Evolutionary conservation across 2,888 invertebrate genomes (phyloP).

Genomic region (Tenthredo livida): DNA sequence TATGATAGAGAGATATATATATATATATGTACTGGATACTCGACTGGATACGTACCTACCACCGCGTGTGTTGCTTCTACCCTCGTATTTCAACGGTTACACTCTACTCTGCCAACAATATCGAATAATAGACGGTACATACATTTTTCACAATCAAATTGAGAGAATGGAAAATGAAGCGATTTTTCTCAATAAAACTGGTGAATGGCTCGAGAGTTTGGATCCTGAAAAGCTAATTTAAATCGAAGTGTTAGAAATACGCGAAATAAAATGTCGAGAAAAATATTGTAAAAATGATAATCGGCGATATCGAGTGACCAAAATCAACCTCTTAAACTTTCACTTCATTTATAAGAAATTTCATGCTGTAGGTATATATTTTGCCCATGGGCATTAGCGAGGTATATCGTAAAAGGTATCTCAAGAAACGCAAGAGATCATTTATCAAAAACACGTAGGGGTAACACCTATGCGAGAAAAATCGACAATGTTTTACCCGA

Average conservation of each 20-base stretch:
- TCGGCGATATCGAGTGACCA: neutral
- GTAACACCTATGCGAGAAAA: constrained; percentile 69
- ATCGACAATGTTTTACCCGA: constrained; percentile 70
- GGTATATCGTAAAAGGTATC: constrained; percentile 31
- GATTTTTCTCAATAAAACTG: neutral
- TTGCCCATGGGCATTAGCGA: neutral
- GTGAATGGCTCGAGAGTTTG: neutral
- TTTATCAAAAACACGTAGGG: constrained; percentile 68
- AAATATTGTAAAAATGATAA: neutral
- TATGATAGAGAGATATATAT: neutral
- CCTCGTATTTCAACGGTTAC: constrained; percentile 31
- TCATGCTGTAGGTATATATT: neutral
- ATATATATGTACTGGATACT: neutral
- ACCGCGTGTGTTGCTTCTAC: neutral
- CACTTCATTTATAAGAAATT: constrained; percentile 18
- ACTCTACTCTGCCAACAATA: neutral
- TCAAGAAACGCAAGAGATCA: constrained; percentile 58
- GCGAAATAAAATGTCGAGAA: neutral
- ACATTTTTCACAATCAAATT: constrained; percentile 15
- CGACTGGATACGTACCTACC: neutral
- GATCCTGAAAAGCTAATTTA: neutral
- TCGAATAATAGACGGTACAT: constrained; percentile 3
- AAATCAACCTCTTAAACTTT: neutral
- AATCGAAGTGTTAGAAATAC: neutral
- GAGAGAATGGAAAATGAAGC: neutral